Evolutionary conservation across 2,113 vertebrate species (phyloP).

Genomic region (Saccopteryx bilineata): DNA sequence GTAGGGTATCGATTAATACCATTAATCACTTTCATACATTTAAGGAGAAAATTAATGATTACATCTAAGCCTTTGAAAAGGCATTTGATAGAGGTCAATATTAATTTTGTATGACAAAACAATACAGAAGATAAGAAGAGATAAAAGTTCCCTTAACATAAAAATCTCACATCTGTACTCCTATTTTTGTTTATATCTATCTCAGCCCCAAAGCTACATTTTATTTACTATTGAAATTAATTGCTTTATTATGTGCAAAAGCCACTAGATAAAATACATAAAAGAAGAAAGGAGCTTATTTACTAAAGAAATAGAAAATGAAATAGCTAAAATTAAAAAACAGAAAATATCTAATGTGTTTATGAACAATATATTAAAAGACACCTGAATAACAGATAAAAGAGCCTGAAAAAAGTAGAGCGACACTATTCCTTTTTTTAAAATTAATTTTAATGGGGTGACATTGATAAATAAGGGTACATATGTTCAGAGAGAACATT

Average conservation of each 20-base stretch:
- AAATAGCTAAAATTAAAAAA: slow-evolving; percentile 36
- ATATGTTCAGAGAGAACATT: no score
- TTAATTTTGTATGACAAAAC: background rate
- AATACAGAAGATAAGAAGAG: background rate
- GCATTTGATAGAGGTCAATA: background rate
- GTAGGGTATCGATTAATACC: background rate
- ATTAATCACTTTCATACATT: background rate
- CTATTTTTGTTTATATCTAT: background rate
- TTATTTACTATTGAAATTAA: slow-evolving; percentile 34
- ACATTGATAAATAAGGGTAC: no score
- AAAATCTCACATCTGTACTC: background rate
- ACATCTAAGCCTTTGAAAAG: background rate
- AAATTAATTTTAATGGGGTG: no score
- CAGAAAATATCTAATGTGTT: background rate
- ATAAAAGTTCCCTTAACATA: background rate
- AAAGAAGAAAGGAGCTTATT: background rate
- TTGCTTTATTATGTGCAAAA: background rate
- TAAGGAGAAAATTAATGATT: background rate
- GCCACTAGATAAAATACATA: background rate
- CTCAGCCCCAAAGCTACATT: background rate
- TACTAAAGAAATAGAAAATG: background rate
- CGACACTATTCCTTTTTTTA: background rate
- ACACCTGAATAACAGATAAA: background rate
- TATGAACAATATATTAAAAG: slow-evolving; percentile 6
- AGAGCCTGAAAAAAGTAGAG: background rate